A percentile compares a stretch with the other conserved stretches of the same genome.
Conservation (phyloP, 2,797 vertebrate genomes). For the Chromis chromis region DNA sequence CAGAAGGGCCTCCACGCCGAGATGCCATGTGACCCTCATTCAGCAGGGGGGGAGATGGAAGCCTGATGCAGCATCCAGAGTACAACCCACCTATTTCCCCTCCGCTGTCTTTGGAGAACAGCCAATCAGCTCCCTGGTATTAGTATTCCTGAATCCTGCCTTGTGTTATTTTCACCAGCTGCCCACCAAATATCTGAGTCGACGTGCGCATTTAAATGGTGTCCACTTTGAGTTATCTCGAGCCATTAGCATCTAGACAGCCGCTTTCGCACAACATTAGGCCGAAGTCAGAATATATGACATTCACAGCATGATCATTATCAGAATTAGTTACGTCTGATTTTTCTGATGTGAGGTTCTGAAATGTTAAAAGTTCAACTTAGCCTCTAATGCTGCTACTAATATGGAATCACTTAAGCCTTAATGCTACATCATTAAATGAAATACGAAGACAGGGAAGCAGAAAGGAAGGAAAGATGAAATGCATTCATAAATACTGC, state of each 20-base stretch:
- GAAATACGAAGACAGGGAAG: not conserved
- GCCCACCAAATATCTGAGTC: constrained; percentile 61
- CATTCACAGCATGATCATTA: constrained; percentile 30
- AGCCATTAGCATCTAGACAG: constrained; percentile 54
- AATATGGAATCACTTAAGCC: not conserved
- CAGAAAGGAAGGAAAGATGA: not conserved
- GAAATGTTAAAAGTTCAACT: constrained; percentile 31
- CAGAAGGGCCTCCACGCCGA: not conserved
- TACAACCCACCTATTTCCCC: constrained; percentile 5
- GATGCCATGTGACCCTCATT: constrained; percentile 54
- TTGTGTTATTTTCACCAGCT: constrained; percentile 66
- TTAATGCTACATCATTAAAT: constrained; percentile 6
- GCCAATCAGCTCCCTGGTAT: constrained; percentile 58
- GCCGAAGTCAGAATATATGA: constrained; percentile 47
- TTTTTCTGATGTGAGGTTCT: constrained; percentile 20
- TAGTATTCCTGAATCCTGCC: constrained; percentile 59
- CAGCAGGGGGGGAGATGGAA: constrained; percentile 56
- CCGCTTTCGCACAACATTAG: constrained; percentile 70
- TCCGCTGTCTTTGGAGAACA: constrained; percentile 29
- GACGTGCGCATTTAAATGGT: constrained; percentile 65
- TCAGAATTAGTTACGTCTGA: constrained; percentile 34
- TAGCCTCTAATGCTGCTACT: not conserved
- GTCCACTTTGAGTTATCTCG: constrained; percentile 68
- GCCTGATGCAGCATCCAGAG: constrained; percentile 21
- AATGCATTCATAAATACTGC: not conserved